Base-by-base conservation (phyloP, 2,797 vertebrate genomes). In the Anas flavirostris region DNA sequence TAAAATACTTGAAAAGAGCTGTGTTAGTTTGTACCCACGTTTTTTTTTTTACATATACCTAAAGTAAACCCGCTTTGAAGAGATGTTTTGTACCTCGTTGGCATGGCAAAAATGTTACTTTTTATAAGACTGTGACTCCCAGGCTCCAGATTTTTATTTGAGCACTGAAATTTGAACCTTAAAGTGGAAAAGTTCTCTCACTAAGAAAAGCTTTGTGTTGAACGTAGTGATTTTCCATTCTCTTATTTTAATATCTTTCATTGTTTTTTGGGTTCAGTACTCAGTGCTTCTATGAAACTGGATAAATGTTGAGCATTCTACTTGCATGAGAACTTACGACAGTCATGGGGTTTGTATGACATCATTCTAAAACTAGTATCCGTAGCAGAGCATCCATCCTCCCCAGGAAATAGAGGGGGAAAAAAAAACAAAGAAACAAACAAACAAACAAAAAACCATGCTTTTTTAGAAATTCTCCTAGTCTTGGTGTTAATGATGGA, bases 1-100 rank as follows among this genome's bases (percentile, higher is more conserved):
- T 60, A 29, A 64, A 60, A 46, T 13, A 63, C 2, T 41, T 35
- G 59, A 18, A 25, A 25, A 55, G 22, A 35, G 23, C 35, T 21
- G 9, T 56, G 29, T 59, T 26, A 15, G 22, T 29, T 44, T 73
- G 50, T 64, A 46, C 0, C 0, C 48, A 7, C 2, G 9, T 0
- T 1, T 41, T 12, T 56, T 18, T 63, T n/a, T 56, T 26, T 48
- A 41, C 23, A 22, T 26, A 13, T 48, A 13, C 69, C 12, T 63
- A 8, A 62, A 25, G 59, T 25, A 35, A 69, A 67, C 6, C 5
- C 10, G 10, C 8, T n/a, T 79, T 62, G 19, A 44, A 82, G 62
- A 48, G 41, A 39, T 10, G 13, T 60, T 39, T 31, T 66, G 44
- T 25, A 39, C 15, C 31, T 41, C 35, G 26, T 0, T 58, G 28